Percentiles rank a stretch among this genome's conserved stretches.
Conservation (phyloP, 2,797 vertebrate genomes). For the Argyrosomus regius region DNA sequence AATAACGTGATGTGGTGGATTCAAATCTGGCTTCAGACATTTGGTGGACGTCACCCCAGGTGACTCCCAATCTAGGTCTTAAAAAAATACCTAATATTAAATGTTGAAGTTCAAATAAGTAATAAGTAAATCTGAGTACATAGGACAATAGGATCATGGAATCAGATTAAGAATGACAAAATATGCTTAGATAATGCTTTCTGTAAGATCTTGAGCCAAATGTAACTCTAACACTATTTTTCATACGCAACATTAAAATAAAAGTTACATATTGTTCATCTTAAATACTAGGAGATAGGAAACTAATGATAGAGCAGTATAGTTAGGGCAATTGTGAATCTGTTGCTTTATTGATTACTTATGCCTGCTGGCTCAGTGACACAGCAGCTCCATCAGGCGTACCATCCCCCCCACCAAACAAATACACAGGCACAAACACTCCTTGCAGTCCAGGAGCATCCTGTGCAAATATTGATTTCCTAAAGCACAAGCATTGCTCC, state of each 20-base stretch:
- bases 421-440: conserved; percentile 8
- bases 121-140: background rate
- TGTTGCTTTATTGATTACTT: conserved; percentile 64
- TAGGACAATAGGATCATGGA: background rate
- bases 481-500: background rate
- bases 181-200: background rate
- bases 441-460: conserved; percentile 41
- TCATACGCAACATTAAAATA: background rate
- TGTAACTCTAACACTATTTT: background rate
- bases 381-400: conserved; percentile 64
- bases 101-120: background rate
- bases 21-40: conserved; percentile 9
- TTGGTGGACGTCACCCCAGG: background rate
- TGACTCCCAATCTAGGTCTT: background rate
- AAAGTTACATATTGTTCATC: background rate
- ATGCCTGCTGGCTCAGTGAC: conserved; percentile 65
- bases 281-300: background rate
- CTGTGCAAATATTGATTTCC: conserved; percentile 62
- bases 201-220: background rate
- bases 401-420: conserved; percentile 39
- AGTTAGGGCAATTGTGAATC: conserved; percentile 20
- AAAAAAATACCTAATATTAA: background rate
- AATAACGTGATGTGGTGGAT: background rate
- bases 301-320: conserved; percentile 3
- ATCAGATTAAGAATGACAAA: background rate